These are phyloP conservation scores for zebrafish (Danio rerio) DNA, from an alignment of 2,113 vertebrate genomes.

Conservation along the genomic window GRCz12tu NC_133198.1:7854501-7855000, in stretches of 20 bases:
- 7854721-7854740: background rate
- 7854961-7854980: slow-evolving; percentile 25
- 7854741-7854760: background rate
- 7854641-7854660: background rate
- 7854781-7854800: no score
- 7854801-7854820: background rate
- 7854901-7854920: background rate
- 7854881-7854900: slow-evolving; percentile 12
- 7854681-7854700: background rate
- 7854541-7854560: slow-evolving; percentile 40
- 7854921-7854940: slow-evolving; percentile 33
- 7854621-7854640: background rate
- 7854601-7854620: slow-evolving; percentile 24
- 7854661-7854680: background rate
- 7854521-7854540: slow-evolving; percentile 66
- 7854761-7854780: background rate
- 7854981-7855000: slow-evolving; percentile 35
- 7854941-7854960: slow-evolving; percentile 34
- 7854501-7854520: slow-evolving; percentile 82
- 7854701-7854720: background rate
- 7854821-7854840: background rate
- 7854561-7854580: slow-evolving; percentile 30
- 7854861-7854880: slow-evolving; percentile 26
- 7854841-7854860: background rate
- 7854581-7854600: slow-evolving; percentile 41